Percentiles rank a stretch among this genome's conserved stretches.
Evolutionary conservation across 2,888 invertebrate genomes (phyloP).

Genomic region (Leptopterna dolabrata): DNA sequence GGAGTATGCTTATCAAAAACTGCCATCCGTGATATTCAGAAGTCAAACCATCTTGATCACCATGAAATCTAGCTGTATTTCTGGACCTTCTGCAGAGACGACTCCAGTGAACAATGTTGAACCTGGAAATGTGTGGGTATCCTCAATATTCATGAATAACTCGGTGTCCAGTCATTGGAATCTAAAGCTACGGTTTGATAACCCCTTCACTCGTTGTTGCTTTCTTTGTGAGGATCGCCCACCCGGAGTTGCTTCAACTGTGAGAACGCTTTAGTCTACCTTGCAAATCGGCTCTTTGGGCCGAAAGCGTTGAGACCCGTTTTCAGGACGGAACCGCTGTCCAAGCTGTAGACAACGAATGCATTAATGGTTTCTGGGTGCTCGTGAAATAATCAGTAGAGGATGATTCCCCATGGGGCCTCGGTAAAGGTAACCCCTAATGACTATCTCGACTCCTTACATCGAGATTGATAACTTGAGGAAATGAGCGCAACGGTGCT

Average conservation of each 20-base stretch:
- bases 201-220: too few species aligned
- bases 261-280: neutral
- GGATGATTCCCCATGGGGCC: constrained; percentile 11
- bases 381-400: constrained; percentile 40
- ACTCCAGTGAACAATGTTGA: too few species aligned
- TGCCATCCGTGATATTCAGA: too few species aligned
- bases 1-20: too few species aligned
- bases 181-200: too few species aligned
- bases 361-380: constrained; percentile 39
- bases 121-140: too few species aligned
- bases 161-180: too few species aligned
- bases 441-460: constrained; percentile 41
- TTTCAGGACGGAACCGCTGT: constrained; percentile 16
- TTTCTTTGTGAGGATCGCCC: neutral
- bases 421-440: constrained; percentile 24
- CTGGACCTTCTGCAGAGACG: too few species aligned
- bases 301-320: constrained; percentile 5
- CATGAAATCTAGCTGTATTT: too few species aligned
- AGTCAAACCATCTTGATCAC: too few species aligned
- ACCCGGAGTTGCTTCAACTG: neutral
- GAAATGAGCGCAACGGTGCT: constrained; percentile 55
- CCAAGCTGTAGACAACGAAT: constrained; percentile 15
- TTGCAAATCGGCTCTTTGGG: neutral
- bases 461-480: constrained; percentile 55
- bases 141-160: too few species aligned